Percentiles rank a stretch among this genome's conserved stretches.
Evolutionary conservation across 2,888 invertebrate genomes (phyloP).

Genomic region (Bembecia ichneumoniformis): DNA sequence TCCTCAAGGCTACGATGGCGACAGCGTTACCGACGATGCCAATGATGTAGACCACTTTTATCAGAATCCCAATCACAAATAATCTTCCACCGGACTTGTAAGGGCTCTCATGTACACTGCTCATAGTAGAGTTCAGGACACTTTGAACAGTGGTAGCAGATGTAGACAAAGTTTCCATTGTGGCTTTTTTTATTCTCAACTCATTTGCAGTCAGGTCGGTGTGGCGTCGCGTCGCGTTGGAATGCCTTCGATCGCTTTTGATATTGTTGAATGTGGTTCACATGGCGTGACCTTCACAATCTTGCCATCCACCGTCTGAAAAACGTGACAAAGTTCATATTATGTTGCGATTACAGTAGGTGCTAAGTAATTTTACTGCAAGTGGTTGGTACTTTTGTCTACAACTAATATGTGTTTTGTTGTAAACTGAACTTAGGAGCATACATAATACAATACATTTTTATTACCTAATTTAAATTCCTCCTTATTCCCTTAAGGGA

Average conservation of each 20-base stretch:
- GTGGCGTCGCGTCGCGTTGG: background rate
- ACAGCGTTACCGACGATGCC: conserved; percentile 83
- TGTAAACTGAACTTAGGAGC: too few relatives aligned
- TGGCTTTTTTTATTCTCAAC: background rate
- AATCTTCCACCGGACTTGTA: conserved; percentile 10
- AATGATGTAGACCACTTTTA: conserved; percentile 73
- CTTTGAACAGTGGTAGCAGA: background rate
- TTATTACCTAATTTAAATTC: too few relatives aligned
- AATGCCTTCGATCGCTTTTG: conserved; percentile 1
- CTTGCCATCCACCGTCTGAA: background rate
- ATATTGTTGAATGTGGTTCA: background rate
- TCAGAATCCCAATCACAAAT: conserved; percentile 31
- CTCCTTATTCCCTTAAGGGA: too few relatives aligned
- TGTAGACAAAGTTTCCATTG: background rate
- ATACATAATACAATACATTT: too few relatives aligned
- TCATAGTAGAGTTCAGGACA: conserved; percentile 9
- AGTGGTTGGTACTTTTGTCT: too few relatives aligned
- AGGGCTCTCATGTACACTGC: conserved; percentile 5
- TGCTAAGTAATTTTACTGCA: too few relatives aligned
- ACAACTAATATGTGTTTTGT: too few relatives aligned
- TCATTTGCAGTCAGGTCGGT: background rate
- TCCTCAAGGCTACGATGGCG: conserved; percentile 81
- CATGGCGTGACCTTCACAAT: background rate
- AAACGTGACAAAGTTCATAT: background rate
- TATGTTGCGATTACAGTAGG: too few relatives aligned